These are phyloP conservation scores for Lacanobia wlatinum DNA, from an alignment of 2,888 invertebrate species.

Conservation along the genomic window DNA sequence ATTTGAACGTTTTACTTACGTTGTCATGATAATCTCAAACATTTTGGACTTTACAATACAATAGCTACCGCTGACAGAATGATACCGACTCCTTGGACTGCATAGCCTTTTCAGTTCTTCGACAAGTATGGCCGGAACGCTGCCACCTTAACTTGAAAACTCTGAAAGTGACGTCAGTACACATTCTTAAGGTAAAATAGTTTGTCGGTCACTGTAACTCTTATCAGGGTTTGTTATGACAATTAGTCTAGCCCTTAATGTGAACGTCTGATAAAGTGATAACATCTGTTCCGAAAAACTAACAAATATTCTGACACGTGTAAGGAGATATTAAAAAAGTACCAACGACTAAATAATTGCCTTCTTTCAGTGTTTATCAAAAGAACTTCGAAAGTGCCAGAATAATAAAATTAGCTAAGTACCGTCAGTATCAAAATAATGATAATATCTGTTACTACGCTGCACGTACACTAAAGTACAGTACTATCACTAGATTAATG, in stretches of 20 bases:
- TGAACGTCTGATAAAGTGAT: background rate
- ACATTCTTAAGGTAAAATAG: background rate
- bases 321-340: background rate
- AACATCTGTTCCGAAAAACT: background rate
- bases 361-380: background rate
- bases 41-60: too few species aligned
- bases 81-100: background rate
- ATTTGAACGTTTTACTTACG: too few species aligned
- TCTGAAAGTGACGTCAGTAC: background rate
- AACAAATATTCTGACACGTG: background rate
- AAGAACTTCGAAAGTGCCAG: background rate
- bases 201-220: background rate
- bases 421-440: constrained; percentile 6
- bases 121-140: background rate
- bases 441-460: constrained; percentile 16
- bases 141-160: background rate
- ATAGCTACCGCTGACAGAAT: background rate
- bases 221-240: background rate
- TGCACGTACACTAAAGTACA: constrained; percentile 7
- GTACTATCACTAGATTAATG: constrained; percentile 17
- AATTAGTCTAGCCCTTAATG: background rate
- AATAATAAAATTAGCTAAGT: constrained; percentile 2
- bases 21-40: too few species aligned
- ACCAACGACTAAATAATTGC: too few species aligned
- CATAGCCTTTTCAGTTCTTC: background rate